Percentiles rank a stretch among this genome's conserved stretches.
Evolutionary conservation across 37 sponge, comb jelly and placozoan species (phyloP).

Genomic region (Ianthella basta): DNA sequence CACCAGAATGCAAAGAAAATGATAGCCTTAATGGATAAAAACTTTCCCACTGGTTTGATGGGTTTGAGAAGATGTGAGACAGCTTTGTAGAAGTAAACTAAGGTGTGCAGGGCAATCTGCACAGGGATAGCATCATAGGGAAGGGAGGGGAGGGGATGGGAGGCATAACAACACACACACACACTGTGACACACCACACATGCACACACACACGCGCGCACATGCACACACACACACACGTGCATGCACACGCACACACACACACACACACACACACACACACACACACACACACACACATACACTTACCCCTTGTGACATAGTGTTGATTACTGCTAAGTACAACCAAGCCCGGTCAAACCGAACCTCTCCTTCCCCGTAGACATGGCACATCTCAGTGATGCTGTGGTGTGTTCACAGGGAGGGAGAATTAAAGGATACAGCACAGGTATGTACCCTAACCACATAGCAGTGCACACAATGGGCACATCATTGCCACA

Average conservation of each 20-base stretch:
- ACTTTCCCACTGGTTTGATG: constrained; percentile 85
- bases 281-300: neutral
- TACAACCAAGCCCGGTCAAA: constrained; percentile 57
- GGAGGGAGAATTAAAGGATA: too few species aligned
- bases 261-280: constrained; percentile 13
- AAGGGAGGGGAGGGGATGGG: too few species aligned
- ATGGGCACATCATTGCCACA: too few species aligned
- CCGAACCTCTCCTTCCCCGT: constrained; percentile 60
- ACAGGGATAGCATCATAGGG: too few species aligned
- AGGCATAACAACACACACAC: too few species aligned
- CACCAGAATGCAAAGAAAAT: constrained; percentile 93
- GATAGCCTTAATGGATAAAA: constrained; percentile 85
- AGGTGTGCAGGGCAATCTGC: constrained; percentile 74
- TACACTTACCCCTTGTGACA: constrained; percentile 60
- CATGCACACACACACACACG: constrained; percentile 37
- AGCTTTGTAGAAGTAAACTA: constrained; percentile 88
- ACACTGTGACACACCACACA: constrained; percentile 32
- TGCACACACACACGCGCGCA: constrained; percentile 26
- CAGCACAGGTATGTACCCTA: too few species aligned
- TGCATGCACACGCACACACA: constrained; percentile 10
- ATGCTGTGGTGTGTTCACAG: too few species aligned
- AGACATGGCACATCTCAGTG: constrained; percentile 57
- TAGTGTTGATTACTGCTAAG: constrained; percentile 49
- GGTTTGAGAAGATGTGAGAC: constrained; percentile 73
- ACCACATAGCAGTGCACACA: too few species aligned